A percentile compares a stretch with the other conserved stretches of the same genome.
Conservation (phyloP, 2,113 vertebrate genomes). For the Perca schrenkii region DNA sequence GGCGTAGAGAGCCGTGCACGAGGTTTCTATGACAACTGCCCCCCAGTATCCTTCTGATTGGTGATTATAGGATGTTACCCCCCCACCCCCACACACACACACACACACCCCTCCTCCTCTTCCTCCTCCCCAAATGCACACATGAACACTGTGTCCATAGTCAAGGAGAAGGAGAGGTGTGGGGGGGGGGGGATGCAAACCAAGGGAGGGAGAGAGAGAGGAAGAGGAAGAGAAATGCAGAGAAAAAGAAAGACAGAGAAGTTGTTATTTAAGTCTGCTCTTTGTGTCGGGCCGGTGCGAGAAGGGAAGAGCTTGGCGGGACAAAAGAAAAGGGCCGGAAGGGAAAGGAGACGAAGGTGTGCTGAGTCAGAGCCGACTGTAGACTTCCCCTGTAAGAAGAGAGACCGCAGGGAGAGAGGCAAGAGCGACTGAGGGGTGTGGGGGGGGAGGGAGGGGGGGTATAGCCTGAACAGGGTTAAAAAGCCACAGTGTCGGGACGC, state of each 20-base stretch:
- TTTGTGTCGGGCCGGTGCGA: slow-evolving; percentile 39
- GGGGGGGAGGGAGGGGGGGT: not conserved
- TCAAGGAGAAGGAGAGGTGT: slow-evolving; percentile 58
- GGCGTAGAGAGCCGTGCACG: slow-evolving; percentile 64
- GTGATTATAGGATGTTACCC: slow-evolving; percentile 82
- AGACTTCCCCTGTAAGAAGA: not conserved
- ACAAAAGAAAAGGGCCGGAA: slow-evolving; percentile 45
- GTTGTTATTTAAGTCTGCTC: slow-evolving; percentile 47
- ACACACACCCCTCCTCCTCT: not conserved
- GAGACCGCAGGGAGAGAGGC: slow-evolving; percentile 15
- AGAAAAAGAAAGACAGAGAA: slow-evolving; percentile 40
- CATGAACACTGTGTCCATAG: slow-evolving; percentile 78
- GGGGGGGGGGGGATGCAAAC: slow-evolving; percentile 59
- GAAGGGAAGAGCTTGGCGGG: not conserved
- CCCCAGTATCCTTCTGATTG: slow-evolving; percentile 80
- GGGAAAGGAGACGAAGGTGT: slow-evolving; percentile 50
- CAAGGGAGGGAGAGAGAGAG: not conserved
- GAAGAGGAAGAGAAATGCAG: slow-evolving; percentile 30
- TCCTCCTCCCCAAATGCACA: slow-evolving; percentile 60
- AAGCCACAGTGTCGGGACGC: slow-evolving; percentile 42
- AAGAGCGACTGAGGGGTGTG: too few relatives aligned
- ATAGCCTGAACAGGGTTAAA: slow-evolving; percentile 35
- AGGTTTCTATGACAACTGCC: slow-evolving; percentile 84
- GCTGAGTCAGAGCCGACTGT: slow-evolving; percentile 67
- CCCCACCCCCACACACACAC: slow-evolving; percentile 17